Evolutionary conservation across 2,113 vertebrate species (phyloP).

Genomic region (Raphicerus campestris): DNA sequence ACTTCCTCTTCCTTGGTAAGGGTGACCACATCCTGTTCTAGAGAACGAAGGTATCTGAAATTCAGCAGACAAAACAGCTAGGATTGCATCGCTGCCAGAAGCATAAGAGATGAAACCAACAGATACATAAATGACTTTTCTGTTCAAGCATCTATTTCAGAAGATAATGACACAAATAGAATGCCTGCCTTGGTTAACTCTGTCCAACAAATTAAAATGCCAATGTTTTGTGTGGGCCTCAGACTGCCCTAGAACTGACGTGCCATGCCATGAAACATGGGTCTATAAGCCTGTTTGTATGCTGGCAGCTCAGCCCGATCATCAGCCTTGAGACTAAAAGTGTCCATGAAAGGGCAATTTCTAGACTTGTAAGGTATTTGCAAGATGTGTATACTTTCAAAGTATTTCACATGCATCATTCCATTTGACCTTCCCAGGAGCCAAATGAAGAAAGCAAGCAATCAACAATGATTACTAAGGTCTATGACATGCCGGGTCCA

Average conservation of each 20-base stretch:
- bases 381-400: not conserved
- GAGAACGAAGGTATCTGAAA: not conserved
- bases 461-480: not conserved
- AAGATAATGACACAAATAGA: not conserved
- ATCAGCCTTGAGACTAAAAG: not conserved
- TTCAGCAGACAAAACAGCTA: not conserved
- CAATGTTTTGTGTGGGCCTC: not conserved
- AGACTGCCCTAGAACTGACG: not conserved
- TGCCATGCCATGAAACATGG: not conserved
- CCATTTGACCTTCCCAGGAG: not conserved
- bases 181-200: not conserved
- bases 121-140: not conserved
- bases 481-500: not conserved
- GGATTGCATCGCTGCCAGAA: not conserved
- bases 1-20: not conserved
- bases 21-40: not conserved
- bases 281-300: not conserved
- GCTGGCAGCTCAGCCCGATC: not conserved
- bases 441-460: not conserved
- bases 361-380: not conserved
- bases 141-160: not conserved
- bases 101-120: not conserved
- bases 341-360: not conserved
- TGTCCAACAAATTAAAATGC: not conserved
- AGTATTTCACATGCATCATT: not conserved